phyloP scores from a whole-genome alignment of 2,113 vertebrate genomes.

The Promerops cafer region DNA sequence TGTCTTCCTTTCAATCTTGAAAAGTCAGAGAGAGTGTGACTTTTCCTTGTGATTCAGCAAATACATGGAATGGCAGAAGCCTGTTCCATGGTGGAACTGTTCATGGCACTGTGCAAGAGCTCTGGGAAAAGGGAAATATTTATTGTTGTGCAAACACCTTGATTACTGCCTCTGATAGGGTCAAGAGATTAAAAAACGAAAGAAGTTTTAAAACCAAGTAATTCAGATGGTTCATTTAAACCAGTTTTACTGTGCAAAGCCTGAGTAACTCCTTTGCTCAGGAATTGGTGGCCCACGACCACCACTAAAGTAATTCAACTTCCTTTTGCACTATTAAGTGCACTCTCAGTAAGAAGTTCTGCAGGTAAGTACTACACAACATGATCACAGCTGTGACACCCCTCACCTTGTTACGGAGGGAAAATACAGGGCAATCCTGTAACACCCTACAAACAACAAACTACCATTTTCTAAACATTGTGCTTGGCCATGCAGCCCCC shows the following conservation, averaged over 20 bases:
- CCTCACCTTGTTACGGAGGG: not conserved
- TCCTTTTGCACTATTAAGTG: not conserved
- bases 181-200: not conserved
- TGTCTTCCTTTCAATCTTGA: not conserved
- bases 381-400: not conserved
- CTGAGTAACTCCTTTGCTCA: not conserved
- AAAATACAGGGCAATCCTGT: not conserved
- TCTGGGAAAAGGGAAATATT: not conserved
- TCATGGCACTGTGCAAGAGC: not conserved
- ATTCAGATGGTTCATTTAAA: not conserved
- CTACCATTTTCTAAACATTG: not conserved
- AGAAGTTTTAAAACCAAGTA: not conserved
- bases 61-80: not conserved
- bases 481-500: not conserved
- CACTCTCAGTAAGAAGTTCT: not conserved
- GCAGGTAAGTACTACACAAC: not conserved
- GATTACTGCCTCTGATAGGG: not conserved
- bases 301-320: not conserved
- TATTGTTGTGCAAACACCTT: not conserved
- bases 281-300: not conserved
- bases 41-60: not conserved
- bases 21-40: not conserved
- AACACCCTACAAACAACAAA: not conserved
- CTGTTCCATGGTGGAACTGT: rapidly evolving
- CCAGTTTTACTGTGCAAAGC: not conserved